Evolutionary conservation across 2,888 invertebrate genomes (phyloP).

Genomic region (Tetrapedia diversipes): DNA sequence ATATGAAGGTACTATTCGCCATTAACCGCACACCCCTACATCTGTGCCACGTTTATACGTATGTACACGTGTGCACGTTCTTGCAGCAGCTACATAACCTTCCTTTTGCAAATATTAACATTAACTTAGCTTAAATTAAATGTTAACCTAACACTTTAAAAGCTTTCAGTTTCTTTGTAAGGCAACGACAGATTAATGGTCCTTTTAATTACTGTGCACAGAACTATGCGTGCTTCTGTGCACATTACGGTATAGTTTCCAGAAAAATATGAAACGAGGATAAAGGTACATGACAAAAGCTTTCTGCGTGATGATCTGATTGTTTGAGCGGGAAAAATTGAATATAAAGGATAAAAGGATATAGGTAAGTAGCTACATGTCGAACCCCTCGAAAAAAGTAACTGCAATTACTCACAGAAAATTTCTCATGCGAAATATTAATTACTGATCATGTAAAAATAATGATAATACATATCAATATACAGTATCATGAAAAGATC

Average conservation of each 20-base stretch:
- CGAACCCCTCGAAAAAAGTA: too few species aligned
- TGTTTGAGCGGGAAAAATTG: too few species aligned
- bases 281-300: background rate
- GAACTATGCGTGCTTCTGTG: background rate
- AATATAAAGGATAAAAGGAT: too few species aligned
- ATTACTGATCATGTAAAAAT: too few species aligned
- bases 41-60: background rate
- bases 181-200: too few species aligned
- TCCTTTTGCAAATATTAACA: constrained; percentile 11
- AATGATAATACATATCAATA: too few species aligned
- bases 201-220: background rate
- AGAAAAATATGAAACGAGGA: background rate
- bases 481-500: too few species aligned
- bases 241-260: background rate
- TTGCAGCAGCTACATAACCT: background rate
- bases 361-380: too few species aligned
- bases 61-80: background rate
- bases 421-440: too few species aligned
- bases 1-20: too few species aligned
- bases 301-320: too few species aligned
- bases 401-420: too few species aligned
- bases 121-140: background rate
- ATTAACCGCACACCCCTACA: background rate
- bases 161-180: background rate
- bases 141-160: background rate